Percentiles rank a stretch among this genome's conserved stretches.
Evolutionary conservation across 2,888 invertebrate species (phyloP).

Genomic region (Tubulanus polymorphus): DNA sequence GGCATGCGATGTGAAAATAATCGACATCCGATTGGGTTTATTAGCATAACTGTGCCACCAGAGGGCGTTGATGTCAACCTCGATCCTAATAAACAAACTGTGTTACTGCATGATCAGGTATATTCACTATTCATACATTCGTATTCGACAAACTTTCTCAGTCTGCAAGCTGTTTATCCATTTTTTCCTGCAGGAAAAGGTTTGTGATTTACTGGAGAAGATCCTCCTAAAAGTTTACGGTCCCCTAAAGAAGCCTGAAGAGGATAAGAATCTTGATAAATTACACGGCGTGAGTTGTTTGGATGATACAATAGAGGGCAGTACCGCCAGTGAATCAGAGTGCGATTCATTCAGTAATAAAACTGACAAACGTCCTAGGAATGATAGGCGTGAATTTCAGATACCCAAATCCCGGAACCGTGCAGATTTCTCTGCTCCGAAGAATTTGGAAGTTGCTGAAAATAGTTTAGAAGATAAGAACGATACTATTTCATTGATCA

Average conservation of each 20-base stretch:
- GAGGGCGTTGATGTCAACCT: slow-evolving; percentile 60
- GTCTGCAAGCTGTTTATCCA: too few relatives aligned
- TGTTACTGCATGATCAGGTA: slow-evolving; percentile 59
- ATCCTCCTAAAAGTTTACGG: neutral
- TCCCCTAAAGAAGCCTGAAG: neutral
- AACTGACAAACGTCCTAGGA: too few relatives aligned
- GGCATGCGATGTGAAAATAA: slow-evolving; percentile 43
- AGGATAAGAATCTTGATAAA: too few relatives aligned
- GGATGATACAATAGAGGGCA: neutral
- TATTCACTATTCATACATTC: neutral
- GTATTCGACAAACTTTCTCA: too few relatives aligned
- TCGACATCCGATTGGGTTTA: slow-evolving; percentile 55
- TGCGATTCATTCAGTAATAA: too few relatives aligned
- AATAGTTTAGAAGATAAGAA: too few relatives aligned
- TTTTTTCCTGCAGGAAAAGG: neutral
- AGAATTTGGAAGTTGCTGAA: too few relatives aligned
- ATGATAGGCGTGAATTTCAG: too few relatives aligned
- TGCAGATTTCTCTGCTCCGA: too few relatives aligned
- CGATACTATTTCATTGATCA: too few relatives aligned
- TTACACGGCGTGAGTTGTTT: too few relatives aligned
- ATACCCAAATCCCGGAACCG: too few relatives aligned
- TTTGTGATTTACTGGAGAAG: neutral
- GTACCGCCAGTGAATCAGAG: neutral
- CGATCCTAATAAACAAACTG: slow-evolving; percentile 62
- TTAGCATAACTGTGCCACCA: slow-evolving; percentile 55